A percentile compares a stretch with the other conserved stretches of the same genome.
Evolutionary conservation across 2,797 vertebrate genomes (phyloP).

Genomic region (Phalanger gymnotis): DNA sequence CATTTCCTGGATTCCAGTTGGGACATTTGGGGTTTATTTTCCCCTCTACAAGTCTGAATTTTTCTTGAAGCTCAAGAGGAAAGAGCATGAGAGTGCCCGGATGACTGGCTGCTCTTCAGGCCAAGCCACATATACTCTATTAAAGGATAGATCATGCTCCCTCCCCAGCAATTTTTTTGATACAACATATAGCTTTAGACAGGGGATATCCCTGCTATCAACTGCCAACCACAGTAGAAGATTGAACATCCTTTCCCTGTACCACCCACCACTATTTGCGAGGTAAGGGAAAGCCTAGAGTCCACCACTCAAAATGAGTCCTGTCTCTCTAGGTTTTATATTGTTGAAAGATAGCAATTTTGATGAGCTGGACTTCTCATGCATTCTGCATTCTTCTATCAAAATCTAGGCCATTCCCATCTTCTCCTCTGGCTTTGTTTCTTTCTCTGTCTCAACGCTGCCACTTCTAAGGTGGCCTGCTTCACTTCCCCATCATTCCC

Average conservation of each 20-base stretch:
- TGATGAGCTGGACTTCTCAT: neutral
- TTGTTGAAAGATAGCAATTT: neutral
- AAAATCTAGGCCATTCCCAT: neutral
- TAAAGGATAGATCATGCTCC: neutral
- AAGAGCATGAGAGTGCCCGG: neutral
- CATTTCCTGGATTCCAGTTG: slow-evolving; percentile 1
- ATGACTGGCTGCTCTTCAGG: neutral
- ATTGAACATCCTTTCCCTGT: neutral
- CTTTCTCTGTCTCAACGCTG: neutral
- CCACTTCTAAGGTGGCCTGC: neutral
- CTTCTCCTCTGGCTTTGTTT: neutral
- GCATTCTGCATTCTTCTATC: neutral
- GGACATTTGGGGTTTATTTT: neutral
- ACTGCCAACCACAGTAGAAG: neutral
- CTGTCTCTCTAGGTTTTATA: neutral
- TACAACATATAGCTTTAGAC: neutral
- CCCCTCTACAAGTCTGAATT: neutral
- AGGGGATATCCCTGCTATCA: neutral
- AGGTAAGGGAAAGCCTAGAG: neutral
- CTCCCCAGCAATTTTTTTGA: neutral
- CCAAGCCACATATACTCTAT: neutral
- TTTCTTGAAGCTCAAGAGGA: neutral
- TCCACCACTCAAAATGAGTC: too few species aligned
- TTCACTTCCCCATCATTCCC: neutral
- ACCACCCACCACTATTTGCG: neutral